Evolutionary conservation across 2,888 invertebrate species (phyloP), one percentile per base, ranked within the genome.

Genomic region (Muschampia staudingeri): DNA sequence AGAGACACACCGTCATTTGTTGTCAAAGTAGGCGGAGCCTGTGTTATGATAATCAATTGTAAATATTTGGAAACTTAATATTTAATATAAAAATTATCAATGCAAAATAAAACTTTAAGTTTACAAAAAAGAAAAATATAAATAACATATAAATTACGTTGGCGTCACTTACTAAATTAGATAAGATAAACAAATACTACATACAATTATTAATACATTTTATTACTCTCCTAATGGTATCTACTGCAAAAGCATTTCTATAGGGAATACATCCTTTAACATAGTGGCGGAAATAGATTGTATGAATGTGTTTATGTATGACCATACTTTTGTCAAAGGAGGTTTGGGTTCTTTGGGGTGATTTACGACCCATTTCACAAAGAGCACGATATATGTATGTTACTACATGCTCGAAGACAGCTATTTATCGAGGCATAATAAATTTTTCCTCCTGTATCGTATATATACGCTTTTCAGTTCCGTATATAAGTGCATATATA

Each of bases 351-450:
- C 92, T 93, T 93, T 92, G 92, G 90, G 90, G 93, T 95, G 95
- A 95, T 95, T 95, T 95, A 95, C 94, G 93, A 90, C 89, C 89
- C 89, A 90, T 91, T 88, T 91, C 91, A 94, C 93, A 95, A 94
- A 94, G 94, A 93, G 93, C 92, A 52, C 71, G 76, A 75, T 75
- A 81, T 72, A 78, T 61, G 56, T 72, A 25, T 61, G 69, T 78
- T 67, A 48, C 92, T 93, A 91, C 91, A 91, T 90, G 92, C 91
- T 67, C 80, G 77, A 84, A 80, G 78, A 79, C 82, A 84, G 82
- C 86, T 92, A 94, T 94, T 94, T 94, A 94, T 93, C 91, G 92
- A 90, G 92, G 91, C 89, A 92, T 92, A 93, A 95, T 94, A 95
- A 93, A 95, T 95, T 93, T 90, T 91, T 91, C 88, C 89, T 89